Base-by-base conservation (phyloP, 2,797 vertebrate species). In the Epinephelus coioides region DNA sequence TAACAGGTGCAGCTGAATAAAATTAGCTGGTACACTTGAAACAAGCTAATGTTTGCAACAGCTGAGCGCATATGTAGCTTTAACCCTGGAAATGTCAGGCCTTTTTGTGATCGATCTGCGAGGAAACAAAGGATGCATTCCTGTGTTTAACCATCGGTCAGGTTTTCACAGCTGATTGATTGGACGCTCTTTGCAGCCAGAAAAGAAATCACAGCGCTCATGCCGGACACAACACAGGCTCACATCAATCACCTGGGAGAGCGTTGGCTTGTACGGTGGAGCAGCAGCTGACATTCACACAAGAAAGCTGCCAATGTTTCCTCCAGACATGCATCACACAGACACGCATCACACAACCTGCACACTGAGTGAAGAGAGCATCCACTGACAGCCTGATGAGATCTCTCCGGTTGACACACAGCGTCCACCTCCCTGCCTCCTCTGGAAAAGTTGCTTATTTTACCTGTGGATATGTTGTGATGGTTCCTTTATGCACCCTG, bases 241-340 rank as follows among this genome's bases (percentile, higher is more conserved):
- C 79, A 61, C 90, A 95, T 95, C 92, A 94, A 95, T 96, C 94
- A 94, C 83, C 0, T n/a, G 85, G 75, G 79, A 40, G 25, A 63
- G 76, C 13, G 78, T 74, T 63, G 79, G 86, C 73, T 89, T 75
- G 78, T 86, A 84, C 75, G 66, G 78, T 76, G 57, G 69, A 86
- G 82, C 82, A 76, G 81, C 84, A 77, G 81, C 81, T 92, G 91
- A 92, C 90, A 88, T 87, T 91, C 89, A 86, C 82, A 90, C 84
- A 78, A 83, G 72, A 88, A 86, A 85, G 73, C 81, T 83, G 79
- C 82, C 78, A 77, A 68, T 68, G 72, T 84, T 79, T 89, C 81
- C 81, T 86, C 55, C 67, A 68, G 74, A 90, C 86, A 80, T 67
- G 54, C 56, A 76, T 76, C 82, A 67, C 69, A 8, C 49, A 75